Base-by-base conservation (phyloP, 2,797 vertebrate genomes). In the Smutsia temminckii region DNA sequence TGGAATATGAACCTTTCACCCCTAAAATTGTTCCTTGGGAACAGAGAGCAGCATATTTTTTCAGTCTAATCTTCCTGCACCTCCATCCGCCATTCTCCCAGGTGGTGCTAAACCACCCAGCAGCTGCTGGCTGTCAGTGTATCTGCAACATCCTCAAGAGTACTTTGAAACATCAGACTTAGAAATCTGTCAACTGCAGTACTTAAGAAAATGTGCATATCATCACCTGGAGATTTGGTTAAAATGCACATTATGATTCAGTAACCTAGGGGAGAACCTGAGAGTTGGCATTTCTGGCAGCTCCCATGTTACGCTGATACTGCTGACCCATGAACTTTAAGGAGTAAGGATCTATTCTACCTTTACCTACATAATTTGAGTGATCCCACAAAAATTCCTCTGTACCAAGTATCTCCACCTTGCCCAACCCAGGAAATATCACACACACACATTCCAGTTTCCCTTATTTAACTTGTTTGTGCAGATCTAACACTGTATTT, bases 1-100 rank as follows among this genome's bases (percentile, higher is more conserved):
- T 89, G 96, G 97, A 98, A 97, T 97, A 96, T 96, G 96, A 79
- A 85, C 71, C 96, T 97, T 94, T 98, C 95, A 97, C 97, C 97
- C 91, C 79, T 61, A 78, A 88, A 61, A 57, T 46, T 79, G 57
- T 78, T 92, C 27, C 91, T 84, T 93, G 91, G 93, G 89, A 96
- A 89, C 77, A 95, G 72, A 88, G 88, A 84, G 42, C 55, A 86
- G 59, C 40, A 8, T 78, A 11, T 53, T 89, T 85, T 77, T 68
- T 80, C 8, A 72, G 25, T 68, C 29, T 29, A 69, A 86, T 20
- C n/a, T 55, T 55, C 79, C 63, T 17, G 46, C 2, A 2, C 12
- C 63, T 23, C 8, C 46, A 46, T 46, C 46, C 46, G 46, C 49
- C 23, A 37, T 63, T 84, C 71, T 85, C 75, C 94, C 93, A 96